Evolutionary conservation across 1,140 invertebrate species (phyloP).

Genomic region (Sycophila sp.): DNA sequence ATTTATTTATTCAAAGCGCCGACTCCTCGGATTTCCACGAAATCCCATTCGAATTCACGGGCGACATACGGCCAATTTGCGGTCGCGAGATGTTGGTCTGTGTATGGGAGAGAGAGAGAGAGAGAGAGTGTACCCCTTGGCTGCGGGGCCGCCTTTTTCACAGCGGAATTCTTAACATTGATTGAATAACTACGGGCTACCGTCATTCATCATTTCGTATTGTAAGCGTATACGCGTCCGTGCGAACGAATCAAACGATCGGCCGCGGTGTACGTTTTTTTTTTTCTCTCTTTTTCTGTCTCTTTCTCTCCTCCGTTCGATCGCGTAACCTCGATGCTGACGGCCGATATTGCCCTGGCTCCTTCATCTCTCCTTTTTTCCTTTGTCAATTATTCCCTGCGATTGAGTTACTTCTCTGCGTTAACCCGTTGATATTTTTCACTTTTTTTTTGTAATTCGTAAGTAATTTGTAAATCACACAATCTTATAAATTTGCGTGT

Average conservation of each 20-base stretch:
- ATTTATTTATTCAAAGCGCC: conserved; percentile 34
- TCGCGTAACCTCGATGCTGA: neutral
- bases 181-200: conserved; percentile 29
- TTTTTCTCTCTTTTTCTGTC: too few relatives aligned
- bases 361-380: neutral
- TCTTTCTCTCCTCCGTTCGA: too few relatives aligned
- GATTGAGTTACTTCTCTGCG: too few relatives aligned
- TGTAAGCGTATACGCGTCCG: neutral
- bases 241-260: too few relatives aligned
- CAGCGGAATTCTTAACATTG: conserved; percentile 24
- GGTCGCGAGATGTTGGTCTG: neutral
- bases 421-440: too few relatives aligned
- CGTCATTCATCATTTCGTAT: conserved; percentile 31
- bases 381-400: too few relatives aligned
- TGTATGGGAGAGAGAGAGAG: neutral
- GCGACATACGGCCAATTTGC: neutral
- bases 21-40: conserved; percentile 29
- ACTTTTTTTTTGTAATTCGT: too few relatives aligned
- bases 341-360: neutral
- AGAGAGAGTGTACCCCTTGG: too few relatives aligned
- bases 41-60: conserved; percentile 36
- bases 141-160: conserved; percentile 2
- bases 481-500: too few relatives aligned
- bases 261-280: too few relatives aligned
- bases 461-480: too few relatives aligned